These are phyloP conservation scores for Neria commutata DNA, from an alignment of 2,888 invertebrate genomes.

Conservation along the genomic window DNA sequence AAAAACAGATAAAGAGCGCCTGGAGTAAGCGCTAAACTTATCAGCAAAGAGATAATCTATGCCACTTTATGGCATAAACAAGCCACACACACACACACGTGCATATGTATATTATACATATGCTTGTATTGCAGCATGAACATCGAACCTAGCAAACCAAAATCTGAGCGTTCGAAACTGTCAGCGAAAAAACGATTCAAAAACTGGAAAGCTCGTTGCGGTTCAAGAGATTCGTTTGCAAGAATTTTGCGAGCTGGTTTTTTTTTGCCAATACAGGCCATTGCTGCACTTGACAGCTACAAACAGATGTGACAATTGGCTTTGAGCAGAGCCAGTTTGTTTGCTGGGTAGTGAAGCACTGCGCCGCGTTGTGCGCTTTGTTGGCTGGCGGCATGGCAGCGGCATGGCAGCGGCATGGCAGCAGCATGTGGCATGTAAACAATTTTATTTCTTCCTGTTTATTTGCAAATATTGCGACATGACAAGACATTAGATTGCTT, in stretches of 20 bases:
- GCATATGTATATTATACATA: background rate
- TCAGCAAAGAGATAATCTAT: constrained; percentile 21
- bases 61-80: constrained; percentile 22
- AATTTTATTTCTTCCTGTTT: constrained; percentile 8
- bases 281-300: no score
- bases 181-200: background rate
- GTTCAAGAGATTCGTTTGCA: no score
- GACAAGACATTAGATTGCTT: constrained; percentile 14
- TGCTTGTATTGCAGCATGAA: no score
- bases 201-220: background rate
- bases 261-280: no score
- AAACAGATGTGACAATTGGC: no score
- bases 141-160: no score
- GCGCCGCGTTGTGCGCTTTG: no score
- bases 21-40: constrained; percentile 7
- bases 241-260: no score
- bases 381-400: no score
- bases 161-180: background rate
- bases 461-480: constrained; percentile 11
- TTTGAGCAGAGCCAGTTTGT: no score
- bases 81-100: background rate
- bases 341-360: no score
- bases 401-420: no score
- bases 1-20: background rate
- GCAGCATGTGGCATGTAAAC: constrained; percentile 16